Evolutionary conservation across 2,797 vertebrate species (phyloP), one percentile per base, ranked within the genome.

Genomic region (Poeciliopsis presidionis): DNA sequence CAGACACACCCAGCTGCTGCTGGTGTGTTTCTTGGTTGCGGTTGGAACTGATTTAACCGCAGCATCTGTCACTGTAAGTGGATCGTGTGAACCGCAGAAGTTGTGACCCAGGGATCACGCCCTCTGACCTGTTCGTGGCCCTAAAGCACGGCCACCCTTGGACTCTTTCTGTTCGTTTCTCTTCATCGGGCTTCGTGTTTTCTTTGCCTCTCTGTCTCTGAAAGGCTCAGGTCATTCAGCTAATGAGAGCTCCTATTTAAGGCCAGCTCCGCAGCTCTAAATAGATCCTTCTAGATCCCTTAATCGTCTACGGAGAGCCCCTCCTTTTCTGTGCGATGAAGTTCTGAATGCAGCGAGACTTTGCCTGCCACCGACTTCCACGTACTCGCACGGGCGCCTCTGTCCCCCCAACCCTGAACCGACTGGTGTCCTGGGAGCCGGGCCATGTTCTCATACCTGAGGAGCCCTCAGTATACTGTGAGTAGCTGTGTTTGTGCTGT

Each of bases 201-300:
- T 83, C 5, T 76, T 63, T 47, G 74, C 69, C 47, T 43, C 5
- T n/a, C 41, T 0, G 18, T 77, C 75, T 79, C 65, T 75, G 51
- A 78, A 73, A 53, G 75, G 76, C 83, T 80, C 87, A 90, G 89
- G 91, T 93, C 88, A 81, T 81, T 83, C 90, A 86, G 85, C 89
- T 94, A 94, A 95, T 91, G 92, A 94, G 93, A 69, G 81, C 88
- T 92, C 86, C 94, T 92, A 92, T 95, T 94, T 95, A 91, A 93
- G 90, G 87, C 84, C 33, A 91, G 89, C 75, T 72, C 82, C 77
- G 33, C 22, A 46, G 87, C 90, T 75, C 87, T 92, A 94, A 95
- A 94, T 95, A 95, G 92, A 91, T 85, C 84, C 77, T 75, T 78
- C 89, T 84, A 95, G 92, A 93, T 86, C 90, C 87, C 86, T 82